A percentile compares a stretch with the other conserved stretches of the same genome.
These are phyloP conservation scores for Myrmecophaga tridactyla DNA, from an alignment of 2,113 vertebrate species.

Conservation along the genomic window DNA sequence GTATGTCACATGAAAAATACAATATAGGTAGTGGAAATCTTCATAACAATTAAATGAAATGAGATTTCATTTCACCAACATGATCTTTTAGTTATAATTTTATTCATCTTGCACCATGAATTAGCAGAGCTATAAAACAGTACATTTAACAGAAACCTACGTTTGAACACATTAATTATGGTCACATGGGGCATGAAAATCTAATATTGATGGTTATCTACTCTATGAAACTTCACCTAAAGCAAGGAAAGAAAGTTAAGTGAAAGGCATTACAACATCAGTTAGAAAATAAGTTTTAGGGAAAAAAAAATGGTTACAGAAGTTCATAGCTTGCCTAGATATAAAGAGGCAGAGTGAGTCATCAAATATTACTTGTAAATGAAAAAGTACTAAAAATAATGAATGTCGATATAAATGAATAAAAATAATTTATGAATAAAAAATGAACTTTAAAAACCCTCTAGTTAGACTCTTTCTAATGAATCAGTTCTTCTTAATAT, in stretches of 20 bases:
- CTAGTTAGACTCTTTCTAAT: background rate
- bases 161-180: background rate
- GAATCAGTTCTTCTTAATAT: background rate
- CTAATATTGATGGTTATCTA: background rate
- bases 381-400: background rate
- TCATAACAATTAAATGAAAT: background rate
- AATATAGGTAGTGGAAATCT: background rate
- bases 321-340: background rate
- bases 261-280: background rate
- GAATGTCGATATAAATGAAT: background rate
- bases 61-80: background rate
- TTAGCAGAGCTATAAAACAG: background rate
- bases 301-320: background rate
- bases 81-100: background rate
- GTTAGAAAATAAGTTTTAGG: background rate
- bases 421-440: background rate
- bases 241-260: background rate
- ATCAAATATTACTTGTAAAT: background rate
- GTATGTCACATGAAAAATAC: background rate
- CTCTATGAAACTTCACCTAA: background rate
- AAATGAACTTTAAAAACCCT: background rate
- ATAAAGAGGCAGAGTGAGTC: background rate
- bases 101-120: background rate
- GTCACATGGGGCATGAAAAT: background rate
- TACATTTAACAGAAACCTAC: background rate